Conservation (phyloP, 2,113 vertebrate genomes). For the Nestor notabilis region DNA sequence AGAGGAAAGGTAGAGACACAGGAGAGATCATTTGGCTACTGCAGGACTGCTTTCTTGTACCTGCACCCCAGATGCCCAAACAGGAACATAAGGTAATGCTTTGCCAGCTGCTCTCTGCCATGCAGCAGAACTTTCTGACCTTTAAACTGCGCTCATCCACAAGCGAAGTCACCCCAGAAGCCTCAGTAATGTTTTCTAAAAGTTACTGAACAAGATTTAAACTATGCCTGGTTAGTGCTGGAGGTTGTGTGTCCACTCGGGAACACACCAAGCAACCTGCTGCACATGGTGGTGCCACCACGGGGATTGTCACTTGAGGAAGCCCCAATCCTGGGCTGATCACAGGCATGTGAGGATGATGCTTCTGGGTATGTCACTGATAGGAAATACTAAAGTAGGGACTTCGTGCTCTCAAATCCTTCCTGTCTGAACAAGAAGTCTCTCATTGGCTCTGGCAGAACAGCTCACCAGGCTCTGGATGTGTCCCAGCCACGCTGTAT, state of each 20-base stretch:
- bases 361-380: neutral
- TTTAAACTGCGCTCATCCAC: neutral
- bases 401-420: neutral
- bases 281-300: neutral
- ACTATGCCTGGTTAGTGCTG: neutral
- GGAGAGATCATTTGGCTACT: neutral
- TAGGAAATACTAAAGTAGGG: neutral
- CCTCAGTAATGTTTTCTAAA: neutral
- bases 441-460: neutral
- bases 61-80: neutral
- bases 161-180: neutral
- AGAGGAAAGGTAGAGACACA: neutral
- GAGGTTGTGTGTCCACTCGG: neutral
- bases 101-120: neutral
- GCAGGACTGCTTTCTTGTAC: neutral
- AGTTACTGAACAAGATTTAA: neutral
- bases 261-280: neutral
- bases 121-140: neutral
- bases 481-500: neutral
- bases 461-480: neutral
- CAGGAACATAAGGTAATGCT: neutral
- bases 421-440: neutral
- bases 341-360: neutral
- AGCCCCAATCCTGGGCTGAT: neutral
- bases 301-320: neutral